phyloP scores from a whole-genome alignment of 2,113 vertebrate genomes.

The Panthera leo region DNA sequence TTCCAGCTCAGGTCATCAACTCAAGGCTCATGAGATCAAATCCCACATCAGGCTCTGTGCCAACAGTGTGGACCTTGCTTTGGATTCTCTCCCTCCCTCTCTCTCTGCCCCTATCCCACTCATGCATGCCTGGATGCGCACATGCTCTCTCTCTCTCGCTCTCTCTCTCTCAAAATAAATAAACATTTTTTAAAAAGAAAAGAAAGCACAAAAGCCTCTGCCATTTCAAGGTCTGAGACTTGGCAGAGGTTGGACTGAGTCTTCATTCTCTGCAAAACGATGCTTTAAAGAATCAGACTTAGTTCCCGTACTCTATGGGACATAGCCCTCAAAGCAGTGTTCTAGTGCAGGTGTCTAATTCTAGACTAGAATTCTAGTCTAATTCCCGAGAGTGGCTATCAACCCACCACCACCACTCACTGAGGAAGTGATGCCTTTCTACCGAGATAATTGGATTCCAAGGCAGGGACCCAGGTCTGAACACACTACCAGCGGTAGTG shows the following conservation, averaged over 20 bases:
- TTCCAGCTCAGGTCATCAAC: too few species aligned
- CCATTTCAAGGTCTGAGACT: background rate
- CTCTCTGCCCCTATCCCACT: too few species aligned
- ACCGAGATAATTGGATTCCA: background rate
- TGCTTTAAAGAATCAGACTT: background rate
- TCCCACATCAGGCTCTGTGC: too few species aligned
- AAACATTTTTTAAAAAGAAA: too few species aligned
- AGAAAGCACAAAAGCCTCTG: background rate
- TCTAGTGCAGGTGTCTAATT: background rate
- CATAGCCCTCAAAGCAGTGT: background rate
- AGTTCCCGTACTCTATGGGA: background rate
- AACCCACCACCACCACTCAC: background rate
- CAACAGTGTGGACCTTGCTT: too few species aligned
- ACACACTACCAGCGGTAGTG: background rate
- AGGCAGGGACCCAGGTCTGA: background rate
- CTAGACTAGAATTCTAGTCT: background rate
- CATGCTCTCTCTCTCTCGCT: too few species aligned
- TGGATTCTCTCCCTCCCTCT: too few species aligned
- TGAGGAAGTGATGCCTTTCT: background rate
- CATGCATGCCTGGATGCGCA: too few species aligned
- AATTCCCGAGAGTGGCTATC: accelerated
- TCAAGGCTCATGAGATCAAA: too few species aligned
- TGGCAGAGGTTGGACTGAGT: background rate
- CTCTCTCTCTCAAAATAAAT: too few species aligned
- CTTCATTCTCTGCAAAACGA: background rate